A percentile compares a stretch with the other conserved stretches of the same genome.
Evolutionary conservation across 2,113 vertebrate species (phyloP).

Genomic region (Chaetura pelagica): DNA sequence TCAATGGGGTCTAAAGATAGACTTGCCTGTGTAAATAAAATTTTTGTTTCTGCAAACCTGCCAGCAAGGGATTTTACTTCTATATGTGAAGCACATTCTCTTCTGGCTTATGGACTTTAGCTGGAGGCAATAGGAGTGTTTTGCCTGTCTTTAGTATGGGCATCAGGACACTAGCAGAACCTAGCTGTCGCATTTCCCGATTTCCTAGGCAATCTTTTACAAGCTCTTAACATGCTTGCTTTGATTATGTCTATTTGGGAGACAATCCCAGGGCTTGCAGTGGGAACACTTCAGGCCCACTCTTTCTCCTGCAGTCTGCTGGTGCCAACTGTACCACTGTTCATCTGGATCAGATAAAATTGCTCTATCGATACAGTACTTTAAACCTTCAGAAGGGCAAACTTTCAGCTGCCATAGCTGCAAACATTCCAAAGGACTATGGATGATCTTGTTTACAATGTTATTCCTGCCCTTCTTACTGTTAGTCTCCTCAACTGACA

Average conservation of each 20-base stretch:
- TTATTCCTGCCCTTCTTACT: background rate
- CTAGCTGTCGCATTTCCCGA: background rate
- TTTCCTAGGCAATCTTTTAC: background rate
- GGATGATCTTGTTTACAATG: background rate
- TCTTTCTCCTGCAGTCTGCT: background rate
- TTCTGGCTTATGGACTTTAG: slow-evolving; percentile 49
- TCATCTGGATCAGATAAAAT: background rate
- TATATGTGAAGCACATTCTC: background rate
- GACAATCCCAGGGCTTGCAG: background rate
- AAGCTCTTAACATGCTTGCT: background rate
- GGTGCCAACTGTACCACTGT: background rate
- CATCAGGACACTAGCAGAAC: background rate
- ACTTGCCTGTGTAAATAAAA: slow-evolving; percentile 77
- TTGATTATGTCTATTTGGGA: background rate
- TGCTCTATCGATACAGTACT: background rate
- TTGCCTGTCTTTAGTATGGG: background rate
- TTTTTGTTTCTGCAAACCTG: slow-evolving; percentile 71
- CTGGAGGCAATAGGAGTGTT: background rate
- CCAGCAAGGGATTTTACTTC: slow-evolving; percentile 58
- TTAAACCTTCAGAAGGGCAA: background rate
- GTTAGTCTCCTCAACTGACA: background rate
- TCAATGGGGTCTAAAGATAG: slow-evolving; percentile 67
- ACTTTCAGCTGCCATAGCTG: background rate
- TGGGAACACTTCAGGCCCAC: background rate
- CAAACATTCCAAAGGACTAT: background rate